Conservation (phyloP, 2,888 invertebrate genomes). For the Eristalis arbustorum region DNA sequence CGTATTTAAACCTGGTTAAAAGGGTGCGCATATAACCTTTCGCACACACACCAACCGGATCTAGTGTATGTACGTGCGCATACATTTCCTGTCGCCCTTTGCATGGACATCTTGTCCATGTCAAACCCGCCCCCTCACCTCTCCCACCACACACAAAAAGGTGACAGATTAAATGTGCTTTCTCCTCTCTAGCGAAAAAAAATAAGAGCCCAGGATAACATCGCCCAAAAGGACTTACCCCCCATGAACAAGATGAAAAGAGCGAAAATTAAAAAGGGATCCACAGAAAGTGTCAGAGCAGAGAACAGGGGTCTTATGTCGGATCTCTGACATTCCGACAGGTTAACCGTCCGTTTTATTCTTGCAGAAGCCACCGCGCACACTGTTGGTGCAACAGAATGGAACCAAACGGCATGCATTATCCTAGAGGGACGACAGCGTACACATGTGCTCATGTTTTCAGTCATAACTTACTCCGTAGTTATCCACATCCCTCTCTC, state of each 20-base stretch:
- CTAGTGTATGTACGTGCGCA: background rate
- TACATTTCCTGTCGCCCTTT: background rate
- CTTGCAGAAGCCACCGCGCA: background rate
- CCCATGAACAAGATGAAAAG: background rate
- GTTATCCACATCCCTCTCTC: constrained; percentile 1
- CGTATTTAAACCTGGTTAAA: background rate
- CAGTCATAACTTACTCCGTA: constrained; percentile 51
- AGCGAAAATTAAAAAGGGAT: background rate
- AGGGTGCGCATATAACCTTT: background rate
- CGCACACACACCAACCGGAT: background rate
- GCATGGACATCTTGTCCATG: background rate
- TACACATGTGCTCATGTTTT: background rate
- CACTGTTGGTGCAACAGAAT: constrained; percentile 39
- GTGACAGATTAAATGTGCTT: background rate
- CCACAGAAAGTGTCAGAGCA: background rate
- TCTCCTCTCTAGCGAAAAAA: background rate
- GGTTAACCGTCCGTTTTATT: constrained; percentile 59
- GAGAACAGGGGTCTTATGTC: constrained; percentile 1
- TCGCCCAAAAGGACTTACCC: background rate
- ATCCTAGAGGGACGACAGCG: constrained; percentile 34
- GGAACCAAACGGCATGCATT: constrained; percentile 44
- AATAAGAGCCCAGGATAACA: background rate
- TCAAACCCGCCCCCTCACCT: background rate
- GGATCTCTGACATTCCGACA: constrained; percentile 63
- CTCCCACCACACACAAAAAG: background rate